Evolutionary conservation across 2,113 vertebrate species (phyloP), one percentile per base, ranked within the genome.

Genomic region (Tupaia tana): DNA sequence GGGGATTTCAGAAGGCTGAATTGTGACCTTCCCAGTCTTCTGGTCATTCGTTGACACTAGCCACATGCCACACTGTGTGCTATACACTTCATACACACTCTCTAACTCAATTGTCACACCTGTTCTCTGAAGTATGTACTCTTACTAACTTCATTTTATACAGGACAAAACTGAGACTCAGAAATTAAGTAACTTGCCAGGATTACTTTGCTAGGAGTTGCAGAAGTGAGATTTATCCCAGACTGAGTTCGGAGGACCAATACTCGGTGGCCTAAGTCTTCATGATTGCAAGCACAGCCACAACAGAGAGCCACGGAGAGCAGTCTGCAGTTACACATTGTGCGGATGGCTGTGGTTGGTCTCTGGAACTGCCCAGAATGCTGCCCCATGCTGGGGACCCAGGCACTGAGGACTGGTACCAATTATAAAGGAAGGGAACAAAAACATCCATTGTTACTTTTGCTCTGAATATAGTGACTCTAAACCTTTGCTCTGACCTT

Each of bases 101-200:
- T 85, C 16, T 54, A 54, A 69, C 86, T 16, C 67, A 56, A 75
- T 74, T 7, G 0, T 82, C 34, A 83, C 29, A 20, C 20, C 0
- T 1, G 3, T 84, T 85, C 20, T 70, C 12, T 52, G 25, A 90
- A 81, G 54, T 66, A 29, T 18, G 19, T 27, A 3, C n/a, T 75
- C 14, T 56, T 78, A 77, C 58, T 91, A 86, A 58, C 61, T 90
- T 91, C n/a, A 79, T 70, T 93, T 78, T 91, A 75, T 31, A 78
- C 69, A 24, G 10, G 34, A 95, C 61, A 66, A 90, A 92, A 84
- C 52, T 24, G 43, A 89, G 80, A 15, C 34, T 34, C 20, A 1
- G 64, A 58, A 85, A 64, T 52, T 29, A 34, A 93, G 22, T 66
- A 31, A 79, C 25, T 94, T 58, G 29, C 20, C 59, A 82, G 69